These are phyloP conservation scores for Drosophila leonis DNA, from an alignment of 2,888 invertebrate genomes.

Conservation along the genomic window DNA sequence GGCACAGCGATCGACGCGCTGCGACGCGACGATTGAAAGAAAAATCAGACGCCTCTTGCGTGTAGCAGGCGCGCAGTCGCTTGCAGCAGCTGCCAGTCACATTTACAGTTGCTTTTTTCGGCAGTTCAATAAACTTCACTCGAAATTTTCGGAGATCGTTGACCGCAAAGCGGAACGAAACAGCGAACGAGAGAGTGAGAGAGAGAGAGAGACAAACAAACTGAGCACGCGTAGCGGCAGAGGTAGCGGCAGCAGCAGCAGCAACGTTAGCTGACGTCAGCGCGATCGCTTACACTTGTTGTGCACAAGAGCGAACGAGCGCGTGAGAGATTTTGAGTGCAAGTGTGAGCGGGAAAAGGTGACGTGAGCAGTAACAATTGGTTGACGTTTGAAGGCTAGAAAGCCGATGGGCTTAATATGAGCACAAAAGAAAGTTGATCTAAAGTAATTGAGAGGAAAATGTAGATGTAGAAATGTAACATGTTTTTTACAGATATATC, in stretches of 20 bases:
- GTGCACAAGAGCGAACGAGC: conserved; percentile 3
- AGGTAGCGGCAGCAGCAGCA: not conserved
- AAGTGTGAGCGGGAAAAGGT: conserved; percentile 4
- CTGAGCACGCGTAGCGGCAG: conserved; percentile 8
- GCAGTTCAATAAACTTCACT: conserved; percentile 60
- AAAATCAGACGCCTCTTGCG: conserved; percentile 81
- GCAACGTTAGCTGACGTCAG: conserved; percentile 30
- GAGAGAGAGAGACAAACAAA: conserved; percentile 1
- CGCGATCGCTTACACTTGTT: conserved; percentile 14
- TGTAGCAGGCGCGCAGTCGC: conserved; percentile 74
- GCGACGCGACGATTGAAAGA: conserved; percentile 70
- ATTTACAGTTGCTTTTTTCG: conserved; percentile 60
- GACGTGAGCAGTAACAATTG: conserved; percentile 18
- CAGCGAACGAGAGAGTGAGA: not conserved
- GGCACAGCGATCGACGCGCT: conserved; percentile 18
- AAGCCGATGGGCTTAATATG: conserved; percentile 17
- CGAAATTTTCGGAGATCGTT: conserved; percentile 66
- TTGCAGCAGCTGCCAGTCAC: conserved; percentile 15
- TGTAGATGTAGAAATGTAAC: not conserved
- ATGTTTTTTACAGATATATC: not conserved
- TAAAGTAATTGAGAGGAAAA: too few relatives aligned
- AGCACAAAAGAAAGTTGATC: not conserved
- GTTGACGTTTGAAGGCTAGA: conserved; percentile 25
- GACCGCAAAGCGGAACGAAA: conserved; percentile 35
- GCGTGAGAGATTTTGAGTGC: not conserved